These are phyloP conservation scores for Pempheris klunzingeri DNA, from an alignment of 2,797 vertebrate genomes.

Conservation along the genomic window DNA sequence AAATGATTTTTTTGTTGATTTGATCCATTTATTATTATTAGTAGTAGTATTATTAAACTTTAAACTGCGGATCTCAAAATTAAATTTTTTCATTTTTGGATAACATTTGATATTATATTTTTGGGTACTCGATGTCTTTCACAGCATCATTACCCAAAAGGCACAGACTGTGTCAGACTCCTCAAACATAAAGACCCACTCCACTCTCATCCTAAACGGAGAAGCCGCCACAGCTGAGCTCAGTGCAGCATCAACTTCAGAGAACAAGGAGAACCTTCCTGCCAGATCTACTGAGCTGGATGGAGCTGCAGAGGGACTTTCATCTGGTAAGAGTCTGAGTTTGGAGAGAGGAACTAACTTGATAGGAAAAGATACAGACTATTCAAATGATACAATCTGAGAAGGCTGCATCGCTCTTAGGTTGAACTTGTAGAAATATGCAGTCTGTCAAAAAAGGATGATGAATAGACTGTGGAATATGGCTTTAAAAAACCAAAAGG, in stretches of 20 bases:
- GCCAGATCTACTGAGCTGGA: slow-evolving; percentile 10
- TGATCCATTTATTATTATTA: too few species aligned
- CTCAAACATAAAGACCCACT: slow-evolving; percentile 24
- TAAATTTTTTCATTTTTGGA: background rate
- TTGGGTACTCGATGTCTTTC: background rate
- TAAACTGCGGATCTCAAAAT: background rate
- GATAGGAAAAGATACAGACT: background rate
- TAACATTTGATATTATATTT: background rate
- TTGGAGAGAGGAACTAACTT: background rate
- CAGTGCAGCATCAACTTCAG: background rate
- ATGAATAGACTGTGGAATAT: too few species aligned
- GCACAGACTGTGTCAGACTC: slow-evolving; percentile 18
- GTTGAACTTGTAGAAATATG: too few species aligned
- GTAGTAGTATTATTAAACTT: background rate
- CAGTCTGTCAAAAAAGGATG: too few species aligned
- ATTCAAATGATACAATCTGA: background rate
- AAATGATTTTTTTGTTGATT: background rate
- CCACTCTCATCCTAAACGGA: slow-evolving; percentile 34
- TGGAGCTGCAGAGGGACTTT: slow-evolving; percentile 3
- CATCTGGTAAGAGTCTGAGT: slow-evolving; percentile 52
- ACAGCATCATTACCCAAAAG: slow-evolving; percentile 40
- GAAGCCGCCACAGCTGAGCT: slow-evolving; percentile 7
- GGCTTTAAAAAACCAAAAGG: too few species aligned
- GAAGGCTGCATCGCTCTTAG: too few species aligned
- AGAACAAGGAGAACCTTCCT: slow-evolving; percentile 11